Percentiles rank a stretch among this genome's conserved stretches.
Conservation (phyloP, 2,113 vertebrate species). For the Casuarius casuarius region DNA sequence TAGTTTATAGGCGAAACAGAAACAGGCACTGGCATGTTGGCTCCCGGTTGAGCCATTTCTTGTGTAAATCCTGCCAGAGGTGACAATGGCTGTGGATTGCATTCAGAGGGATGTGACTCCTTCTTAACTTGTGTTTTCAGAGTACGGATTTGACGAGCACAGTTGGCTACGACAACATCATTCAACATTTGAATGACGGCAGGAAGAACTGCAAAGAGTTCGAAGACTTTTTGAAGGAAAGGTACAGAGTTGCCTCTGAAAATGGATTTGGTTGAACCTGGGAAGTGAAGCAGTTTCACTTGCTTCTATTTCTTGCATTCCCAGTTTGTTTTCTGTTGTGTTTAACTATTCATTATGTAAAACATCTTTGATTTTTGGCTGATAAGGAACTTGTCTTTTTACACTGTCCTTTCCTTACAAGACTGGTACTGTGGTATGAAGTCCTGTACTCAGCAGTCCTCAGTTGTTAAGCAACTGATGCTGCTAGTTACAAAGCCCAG, state of each 20-base stretch:
- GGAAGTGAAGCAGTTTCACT: background rate
- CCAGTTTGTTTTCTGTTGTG: rapidly evolving
- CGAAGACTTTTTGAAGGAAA: constrained; percentile 95
- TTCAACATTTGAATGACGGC: constrained; percentile 91
- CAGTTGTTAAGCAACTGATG: background rate
- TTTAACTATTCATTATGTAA: background rate
- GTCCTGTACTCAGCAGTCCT: background rate
- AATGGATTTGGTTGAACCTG: rapidly evolving
- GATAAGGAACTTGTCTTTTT: background rate
- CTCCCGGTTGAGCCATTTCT: background rate
- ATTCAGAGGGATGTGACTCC: background rate
- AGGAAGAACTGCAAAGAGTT: constrained; percentile 95
- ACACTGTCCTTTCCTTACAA: background rate
- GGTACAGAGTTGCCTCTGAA: constrained; percentile 72
- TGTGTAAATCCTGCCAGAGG: background rate
- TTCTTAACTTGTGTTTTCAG: constrained; percentile 72
- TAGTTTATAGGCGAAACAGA: background rate
- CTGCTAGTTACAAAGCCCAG: background rate
- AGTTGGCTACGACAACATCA: constrained; percentile 86
- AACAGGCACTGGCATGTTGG: background rate
- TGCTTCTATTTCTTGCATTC: background rate
- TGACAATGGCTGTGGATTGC: background rate
- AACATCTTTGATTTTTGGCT: background rate
- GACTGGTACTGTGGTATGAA: background rate
- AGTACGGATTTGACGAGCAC: constrained; percentile 86